Conservation (phyloP, 2,113 vertebrate genomes). For the Eulacestoma nigropectus region DNA sequence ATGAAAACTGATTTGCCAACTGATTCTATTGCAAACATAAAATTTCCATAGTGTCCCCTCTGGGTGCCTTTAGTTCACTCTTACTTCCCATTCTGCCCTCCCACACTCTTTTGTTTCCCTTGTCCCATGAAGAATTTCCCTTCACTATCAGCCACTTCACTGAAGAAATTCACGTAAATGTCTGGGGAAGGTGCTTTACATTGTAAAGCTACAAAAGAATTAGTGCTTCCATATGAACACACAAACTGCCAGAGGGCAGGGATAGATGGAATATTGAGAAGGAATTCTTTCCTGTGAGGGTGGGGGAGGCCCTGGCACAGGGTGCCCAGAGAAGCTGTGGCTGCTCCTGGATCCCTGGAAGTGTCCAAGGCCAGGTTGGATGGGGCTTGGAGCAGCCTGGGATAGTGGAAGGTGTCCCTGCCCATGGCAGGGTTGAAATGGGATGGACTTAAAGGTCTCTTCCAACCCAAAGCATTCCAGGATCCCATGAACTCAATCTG, state of each 20-base stretch:
- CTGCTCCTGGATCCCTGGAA: neutral
- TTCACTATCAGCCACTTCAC: neutral
- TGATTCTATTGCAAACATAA: neutral
- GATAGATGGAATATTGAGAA: neutral
- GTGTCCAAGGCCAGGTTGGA: neutral
- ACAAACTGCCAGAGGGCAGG: neutral
- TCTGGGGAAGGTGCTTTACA: neutral
- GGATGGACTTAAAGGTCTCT: neutral
- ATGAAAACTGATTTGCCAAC: neutral
- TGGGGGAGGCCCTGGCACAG: neutral
- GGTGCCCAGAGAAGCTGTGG: neutral
- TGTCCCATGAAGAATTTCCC: neutral
- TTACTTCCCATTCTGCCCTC: neutral
- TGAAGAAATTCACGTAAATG: neutral
- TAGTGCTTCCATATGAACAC: neutral
- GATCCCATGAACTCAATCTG: neutral
- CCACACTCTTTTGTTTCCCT: neutral
- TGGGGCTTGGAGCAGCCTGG: fast-evolving
- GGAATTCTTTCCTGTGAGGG: neutral
- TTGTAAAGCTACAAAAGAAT: neutral
- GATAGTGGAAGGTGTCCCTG: neutral
- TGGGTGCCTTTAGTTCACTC: neutral
- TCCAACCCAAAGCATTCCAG: neutral
- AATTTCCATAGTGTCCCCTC: neutral
- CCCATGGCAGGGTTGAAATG: neutral